These are phyloP conservation scores for Bhutanitis thaidina DNA, from an alignment of 2,888 invertebrate species.

Conservation along the genomic window DNA sequence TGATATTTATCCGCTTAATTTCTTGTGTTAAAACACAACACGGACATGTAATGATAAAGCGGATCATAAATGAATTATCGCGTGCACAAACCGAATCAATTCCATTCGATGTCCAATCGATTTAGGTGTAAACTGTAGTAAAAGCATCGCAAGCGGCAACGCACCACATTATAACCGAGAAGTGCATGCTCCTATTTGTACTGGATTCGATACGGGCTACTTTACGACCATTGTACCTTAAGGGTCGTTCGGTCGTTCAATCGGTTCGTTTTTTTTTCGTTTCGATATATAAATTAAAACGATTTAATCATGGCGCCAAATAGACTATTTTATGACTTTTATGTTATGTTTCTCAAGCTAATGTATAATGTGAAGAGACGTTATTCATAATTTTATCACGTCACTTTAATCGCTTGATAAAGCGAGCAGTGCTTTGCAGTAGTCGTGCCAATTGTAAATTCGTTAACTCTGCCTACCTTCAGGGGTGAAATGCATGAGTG, in stretches of 20 bases:
- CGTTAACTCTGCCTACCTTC: too few species aligned
- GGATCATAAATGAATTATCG: conserved; percentile 64
- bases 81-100: conserved; percentile 62
- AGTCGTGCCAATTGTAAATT: too few species aligned
- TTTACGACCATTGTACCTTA: conserved; percentile 52
- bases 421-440: too few species aligned
- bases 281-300: conserved; percentile 13
- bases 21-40: conserved; percentile 38
- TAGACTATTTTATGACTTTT: too few species aligned
- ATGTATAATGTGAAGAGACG: too few species aligned
- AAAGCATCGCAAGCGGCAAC: conserved; percentile 34
- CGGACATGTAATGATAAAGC: conserved; percentile 49
- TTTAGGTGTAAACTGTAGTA: conserved; percentile 72
- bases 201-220: conserved; percentile 56
- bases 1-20: conserved; percentile 29
- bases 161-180: conserved; percentile 46
- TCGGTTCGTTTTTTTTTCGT: conserved; percentile 2
- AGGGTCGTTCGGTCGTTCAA: not conserved
- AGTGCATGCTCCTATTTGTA: conserved; percentile 66
- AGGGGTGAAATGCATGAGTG: too few species aligned
- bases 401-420: too few species aligned
- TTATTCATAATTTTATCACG: too few species aligned
- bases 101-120: conserved; percentile 73
- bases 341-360: too few species aligned
- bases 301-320: conserved; percentile 4